Percentiles rank a stretch among this genome's conserved stretches.
These are phyloP conservation scores for Phodopus roborovskii DNA, from an alignment of 2,113 vertebrate genomes.

Conservation along the genomic window DNA sequence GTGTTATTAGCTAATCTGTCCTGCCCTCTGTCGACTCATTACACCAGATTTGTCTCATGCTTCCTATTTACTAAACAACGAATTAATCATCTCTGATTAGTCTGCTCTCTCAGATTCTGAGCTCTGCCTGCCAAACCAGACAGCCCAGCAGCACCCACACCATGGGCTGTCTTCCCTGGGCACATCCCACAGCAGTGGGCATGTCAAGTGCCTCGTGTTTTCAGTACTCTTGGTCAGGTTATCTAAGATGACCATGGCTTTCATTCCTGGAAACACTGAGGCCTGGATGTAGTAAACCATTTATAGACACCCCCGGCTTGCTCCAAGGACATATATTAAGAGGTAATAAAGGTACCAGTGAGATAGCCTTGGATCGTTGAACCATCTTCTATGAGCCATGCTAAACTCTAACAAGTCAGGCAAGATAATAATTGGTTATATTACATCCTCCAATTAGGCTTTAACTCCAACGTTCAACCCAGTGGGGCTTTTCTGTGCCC, in stretches of 20 bases:
- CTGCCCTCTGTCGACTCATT: not conserved
- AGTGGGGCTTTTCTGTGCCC: not conserved
- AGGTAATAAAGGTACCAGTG: slow-evolving; percentile 7
- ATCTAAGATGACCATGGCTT: not conserved
- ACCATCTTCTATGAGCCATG: not conserved
- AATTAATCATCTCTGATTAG: not conserved
- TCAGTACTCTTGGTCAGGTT: not conserved
- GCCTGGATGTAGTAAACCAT: not conserved
- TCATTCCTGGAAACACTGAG: not conserved
- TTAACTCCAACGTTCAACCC: slow-evolving; percentile 7
- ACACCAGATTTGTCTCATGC: not conserved
- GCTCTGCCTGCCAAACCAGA: not conserved
- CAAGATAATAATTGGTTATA: not conserved
- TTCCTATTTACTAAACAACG: not conserved
- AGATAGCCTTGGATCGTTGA: slow-evolving; percentile 4
- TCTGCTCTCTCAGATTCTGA: not conserved
- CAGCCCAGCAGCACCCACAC: not conserved
- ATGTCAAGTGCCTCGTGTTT: not conserved
- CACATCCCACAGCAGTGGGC: not conserved
- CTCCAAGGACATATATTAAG: slow-evolving; percentile 25
- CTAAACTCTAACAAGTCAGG: slow-evolving; percentile 31
- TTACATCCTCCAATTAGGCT: not conserved
- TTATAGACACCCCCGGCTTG: not conserved
- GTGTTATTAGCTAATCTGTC: not conserved
- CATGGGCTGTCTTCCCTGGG: not conserved